These are phyloP conservation scores for Cydia splendana DNA, from an alignment of 1,140 invertebrate species.

Conservation along the genomic window DNA sequence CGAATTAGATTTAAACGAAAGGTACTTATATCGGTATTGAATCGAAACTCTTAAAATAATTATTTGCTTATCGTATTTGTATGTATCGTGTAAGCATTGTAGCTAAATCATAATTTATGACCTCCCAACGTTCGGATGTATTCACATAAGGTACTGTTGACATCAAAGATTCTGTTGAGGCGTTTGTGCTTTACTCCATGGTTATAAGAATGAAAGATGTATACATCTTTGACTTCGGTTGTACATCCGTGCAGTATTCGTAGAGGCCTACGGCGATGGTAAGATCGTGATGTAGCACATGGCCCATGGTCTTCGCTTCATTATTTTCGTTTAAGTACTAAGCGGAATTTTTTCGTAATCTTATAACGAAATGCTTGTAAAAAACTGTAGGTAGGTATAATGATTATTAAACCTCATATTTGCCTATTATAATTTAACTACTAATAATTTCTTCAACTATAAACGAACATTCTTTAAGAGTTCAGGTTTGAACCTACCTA, in stretches of 20 bases:
- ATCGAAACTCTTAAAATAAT: neutral
- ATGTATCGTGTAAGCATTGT: constrained; percentile 1
- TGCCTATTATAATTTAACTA: too few relatives aligned
- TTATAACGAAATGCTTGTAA: neutral
- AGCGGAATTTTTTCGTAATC: constrained; percentile 5
- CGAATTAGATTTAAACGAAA: neutral
- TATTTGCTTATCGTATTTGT: neutral
- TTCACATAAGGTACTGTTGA: constrained; percentile 1
- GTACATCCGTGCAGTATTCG: neutral
- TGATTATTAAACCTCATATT: neutral
- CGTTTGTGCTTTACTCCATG: neutral
- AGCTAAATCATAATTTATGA: constrained; percentile 29
- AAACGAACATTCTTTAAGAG: too few relatives aligned
- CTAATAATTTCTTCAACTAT: too few relatives aligned
- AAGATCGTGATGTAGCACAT: constrained; percentile 19
- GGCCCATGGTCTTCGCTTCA: constrained; percentile 14
- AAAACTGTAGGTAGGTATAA: neutral
- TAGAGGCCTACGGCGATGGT: constrained; percentile 17
- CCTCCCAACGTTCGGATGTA: constrained; percentile 6
- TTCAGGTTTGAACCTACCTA: too few relatives aligned
- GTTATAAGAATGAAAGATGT: neutral
- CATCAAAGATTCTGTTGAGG: neutral
- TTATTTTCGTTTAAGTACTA: constrained; percentile 18
- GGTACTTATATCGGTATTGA: neutral
- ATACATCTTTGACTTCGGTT: neutral